Evolutionary conservation across 2,797 vertebrate species (phyloP), one percentile per base, ranked within the genome.

Genomic region (Pampus argenteus): DNA sequence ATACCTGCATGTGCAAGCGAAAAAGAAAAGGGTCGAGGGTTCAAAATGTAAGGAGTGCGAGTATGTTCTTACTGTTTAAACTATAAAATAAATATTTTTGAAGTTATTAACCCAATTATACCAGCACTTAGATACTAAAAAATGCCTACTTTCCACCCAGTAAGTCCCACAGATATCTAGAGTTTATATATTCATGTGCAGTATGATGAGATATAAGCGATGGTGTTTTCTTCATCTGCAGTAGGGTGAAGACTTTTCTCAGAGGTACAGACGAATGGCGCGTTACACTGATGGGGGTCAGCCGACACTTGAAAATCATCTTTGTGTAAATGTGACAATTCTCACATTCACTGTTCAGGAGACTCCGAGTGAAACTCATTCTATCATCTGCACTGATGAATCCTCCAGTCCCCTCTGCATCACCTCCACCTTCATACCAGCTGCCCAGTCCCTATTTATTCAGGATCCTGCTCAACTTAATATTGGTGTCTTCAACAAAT

Each of bases 221-320:
- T 20, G 23, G 20, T 31, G 23, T 25, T 22, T 28, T 71, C 62
- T 74, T 74, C 44, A 26, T 38, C 11, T 66, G 61, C 50, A 65
- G 49, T n/a, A 22, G 51, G 23, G 18, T 42, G 42, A 49, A 22
- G 49, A 62, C 28, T 65, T 66, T 74, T 54, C 58, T 64, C 57
- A 67, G 42, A 66, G n/a, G 28, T 23, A 40, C 20, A n/a, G 50
- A 38, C 17, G 38, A 59, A 54, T 20, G 69, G 64, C 51, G 54
- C 15, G n/a, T 55, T 71, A 80, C 28, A 58, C 61, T 59, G 61
- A 60, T 2, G 23, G 22, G 55, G 45, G 56, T 26, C 65, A 58
- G 59, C 58, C 47, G 74, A 85, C 51, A 68, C 63, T 52, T 79
- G 4, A 15, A 52, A 54, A 68, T 54, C 58, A 11, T 88, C 69